Evolutionary conservation across 2,113 vertebrate species (phyloP), one percentile per base, ranked within the genome.

Genomic region (Scatophagus argus): DNA sequence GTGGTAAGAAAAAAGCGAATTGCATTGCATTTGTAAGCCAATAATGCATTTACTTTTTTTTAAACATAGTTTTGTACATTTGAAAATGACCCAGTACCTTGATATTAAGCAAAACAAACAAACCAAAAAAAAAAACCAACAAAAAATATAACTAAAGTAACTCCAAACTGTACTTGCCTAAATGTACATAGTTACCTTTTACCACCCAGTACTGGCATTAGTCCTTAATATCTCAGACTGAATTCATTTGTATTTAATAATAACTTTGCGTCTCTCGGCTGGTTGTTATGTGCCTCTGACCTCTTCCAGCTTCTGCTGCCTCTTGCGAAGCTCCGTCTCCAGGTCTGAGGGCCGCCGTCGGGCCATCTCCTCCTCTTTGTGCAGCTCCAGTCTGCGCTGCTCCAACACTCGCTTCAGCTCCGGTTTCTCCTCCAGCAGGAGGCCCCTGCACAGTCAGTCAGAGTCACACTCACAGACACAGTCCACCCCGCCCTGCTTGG

Each of bases 311-410:
- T 93, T 96, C 84, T 93, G 93, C 63, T 96, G 94, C 43, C 83
- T 87, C 86, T 96, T 96, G 60, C 90, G 93, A 23, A 96, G 94
- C 88, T 95, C 94, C 54, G 89, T 93, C 83, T 96, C 94, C 87
- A 96, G 91, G 43, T 96, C 92, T 0, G 94, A 94, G 31, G 91
- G 91, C 6, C 86, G 73, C 34, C 74, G 86, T 29, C 58, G 91
- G 3, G 90, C 93, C 88, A 93, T 82, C 83, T 96, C 92, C 52
- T 95, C 90, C 75, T 94, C 93, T 43, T 39, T 69, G 85, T 94
- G 91, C 81, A 93, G 91, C 86, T 94, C 90, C 83, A 93, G 83
- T 60, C 84, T 55, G 25, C 92, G 89, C 79, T 92, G 94, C 84
- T 96, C 93, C 83, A 96, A 80, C 25, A 94, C 93, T 38, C 89